Evolutionary conservation across 1,140 invertebrate species (phyloP).

Genomic region (Oncopeltus fasciatus): DNA sequence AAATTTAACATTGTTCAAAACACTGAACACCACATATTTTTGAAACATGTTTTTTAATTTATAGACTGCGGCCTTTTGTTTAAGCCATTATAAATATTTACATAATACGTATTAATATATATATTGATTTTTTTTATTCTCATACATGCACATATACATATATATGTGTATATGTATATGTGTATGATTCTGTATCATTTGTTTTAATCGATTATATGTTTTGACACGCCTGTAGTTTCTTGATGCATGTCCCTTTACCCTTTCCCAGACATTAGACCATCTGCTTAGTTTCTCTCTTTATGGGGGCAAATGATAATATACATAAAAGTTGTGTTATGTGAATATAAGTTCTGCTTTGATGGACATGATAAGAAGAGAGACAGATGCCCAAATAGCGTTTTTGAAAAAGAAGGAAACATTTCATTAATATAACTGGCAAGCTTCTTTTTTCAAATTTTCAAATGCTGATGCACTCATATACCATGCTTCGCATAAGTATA

Average conservation of each 20-base stretch:
- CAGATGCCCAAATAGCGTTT: too few relatives aligned
- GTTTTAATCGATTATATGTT: constrained; percentile 19
- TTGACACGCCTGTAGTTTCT: constrained; percentile 20
- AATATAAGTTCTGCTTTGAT: too few relatives aligned
- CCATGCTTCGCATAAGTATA: too few relatives aligned
- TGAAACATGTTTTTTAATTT: constrained; percentile 3
- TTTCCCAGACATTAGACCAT: constrained; percentile 15
- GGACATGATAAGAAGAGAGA: too few relatives aligned
- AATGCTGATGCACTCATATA: too few relatives aligned
- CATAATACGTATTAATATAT: constrained; percentile 20
- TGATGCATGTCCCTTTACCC: constrained; percentile 17
- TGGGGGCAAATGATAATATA: too few relatives aligned
- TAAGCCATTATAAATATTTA: constrained; percentile 21
- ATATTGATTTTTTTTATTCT: constrained; percentile 5
- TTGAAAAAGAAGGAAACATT: too few relatives aligned
- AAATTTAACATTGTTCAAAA: constrained; percentile 1
- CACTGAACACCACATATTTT: constrained; percentile 3
- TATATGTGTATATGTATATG: constrained; percentile 3
- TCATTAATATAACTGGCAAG: too few relatives aligned
- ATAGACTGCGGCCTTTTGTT: constrained; percentile 20
- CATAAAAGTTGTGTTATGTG: too few relatives aligned
- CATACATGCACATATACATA: not conserved
- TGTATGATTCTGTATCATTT: too few relatives aligned
- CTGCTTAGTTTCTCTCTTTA: constrained; percentile 1
- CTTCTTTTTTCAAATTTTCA: too few relatives aligned